Evolutionary conservation across 2,797 vertebrate species (phyloP), one percentile per base, ranked within the genome.

Genomic region (Telmatherina bonti): DNA sequence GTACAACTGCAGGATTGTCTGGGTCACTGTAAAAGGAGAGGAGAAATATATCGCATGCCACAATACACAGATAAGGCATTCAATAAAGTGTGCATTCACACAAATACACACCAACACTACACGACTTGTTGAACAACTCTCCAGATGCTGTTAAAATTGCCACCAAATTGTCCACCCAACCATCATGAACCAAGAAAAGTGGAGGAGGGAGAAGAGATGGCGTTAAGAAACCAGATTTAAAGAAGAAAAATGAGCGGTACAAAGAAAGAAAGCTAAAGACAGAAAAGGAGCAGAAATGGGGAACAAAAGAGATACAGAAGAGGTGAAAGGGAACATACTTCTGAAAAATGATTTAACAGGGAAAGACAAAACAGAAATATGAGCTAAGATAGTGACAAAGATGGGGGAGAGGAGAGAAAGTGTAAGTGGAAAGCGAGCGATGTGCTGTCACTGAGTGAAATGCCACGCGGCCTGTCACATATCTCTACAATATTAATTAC

Each of bases 401-500:
- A 79, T 27, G 38, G 10, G 49, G 27, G 56, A 67, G 62, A 73
- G 54, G 8, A 57, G 59, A 64, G 72, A 78, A 82, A 69, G 72
- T 18, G 51, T 72, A 83, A 81, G 78, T 68, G 72, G 70, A 67
- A 78, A 84, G 68, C 67, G 7, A 80, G 70, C 66, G 26, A 76
- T 85, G 87, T 72, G 76, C 83, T 82, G 85, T 91, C 87, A 88
- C 79, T 78, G 82, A 89, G 86, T 87, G 83, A 89, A 93, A 91
- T 91, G 92, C 92, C 90, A 93, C 89, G 87, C 83, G 31, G 86
- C 76, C 89, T 91, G 93, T 94, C 94, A 93, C 90, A 91, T 90
- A 91, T 93, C 89, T 92, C 93, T 93, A 92, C 92, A 94, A 94
- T 93, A 95, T 95, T 94, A 95, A 95, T 95, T 95, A 94, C 93